A percentile compares a stretch with the other conserved stretches of the same genome.
Conservation (phyloP, 2,113 vertebrate species). For the Neolamprologus brichardi region DNA sequence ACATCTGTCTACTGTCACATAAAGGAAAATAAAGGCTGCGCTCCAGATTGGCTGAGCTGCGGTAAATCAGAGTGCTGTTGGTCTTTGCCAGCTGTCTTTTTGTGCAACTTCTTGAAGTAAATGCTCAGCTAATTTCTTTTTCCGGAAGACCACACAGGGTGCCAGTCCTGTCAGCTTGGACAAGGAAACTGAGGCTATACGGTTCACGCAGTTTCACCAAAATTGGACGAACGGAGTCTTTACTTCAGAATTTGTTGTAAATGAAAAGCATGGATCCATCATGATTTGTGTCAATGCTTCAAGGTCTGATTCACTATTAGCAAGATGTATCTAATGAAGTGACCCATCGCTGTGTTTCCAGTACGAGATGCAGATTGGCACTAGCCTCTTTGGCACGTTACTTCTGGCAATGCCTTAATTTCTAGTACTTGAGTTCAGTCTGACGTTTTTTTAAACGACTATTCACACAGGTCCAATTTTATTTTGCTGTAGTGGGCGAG, state of each 20-base stretch:
- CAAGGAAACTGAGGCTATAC: neutral
- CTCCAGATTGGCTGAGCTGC: neutral
- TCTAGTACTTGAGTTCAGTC: neutral
- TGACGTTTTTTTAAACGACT: neutral
- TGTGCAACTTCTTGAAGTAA: neutral
- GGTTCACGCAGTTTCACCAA: neutral
- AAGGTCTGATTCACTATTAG: neutral
- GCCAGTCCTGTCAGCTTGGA: neutral
- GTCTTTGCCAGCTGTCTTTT: neutral
- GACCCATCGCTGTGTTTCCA: neutral
- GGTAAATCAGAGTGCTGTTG: neutral
- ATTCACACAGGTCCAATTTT: neutral
- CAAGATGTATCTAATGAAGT: neutral
- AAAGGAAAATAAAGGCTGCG: neutral
- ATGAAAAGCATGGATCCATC: neutral
- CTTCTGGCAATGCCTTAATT: neutral
- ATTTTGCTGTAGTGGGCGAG: neutral
- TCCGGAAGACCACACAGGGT: neutral
- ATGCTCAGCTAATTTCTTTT: neutral
- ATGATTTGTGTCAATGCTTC: neutral
- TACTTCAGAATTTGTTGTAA: neutral
- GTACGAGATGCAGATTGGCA: neutral
- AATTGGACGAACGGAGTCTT: rapidly evolving
- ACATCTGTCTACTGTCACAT: neutral
- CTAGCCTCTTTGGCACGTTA: neutral